phyloP scores from a whole-genome alignment of 2,797 vertebrate genomes.

The Anguilla marmorata region DNA sequence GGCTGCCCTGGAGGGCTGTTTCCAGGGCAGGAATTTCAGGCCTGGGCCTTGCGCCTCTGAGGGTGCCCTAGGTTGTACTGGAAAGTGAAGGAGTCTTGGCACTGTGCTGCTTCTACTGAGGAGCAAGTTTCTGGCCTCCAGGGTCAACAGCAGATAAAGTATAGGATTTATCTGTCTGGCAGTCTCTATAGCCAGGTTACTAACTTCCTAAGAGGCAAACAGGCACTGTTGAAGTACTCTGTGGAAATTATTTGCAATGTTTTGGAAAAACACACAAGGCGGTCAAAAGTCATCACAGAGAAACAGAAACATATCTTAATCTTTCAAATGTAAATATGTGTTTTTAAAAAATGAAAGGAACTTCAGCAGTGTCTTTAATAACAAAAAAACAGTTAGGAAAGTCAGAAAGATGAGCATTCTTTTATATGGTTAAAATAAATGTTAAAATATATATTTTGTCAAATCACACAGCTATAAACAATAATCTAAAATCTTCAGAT shows the following conservation, averaged over 20 bases:
- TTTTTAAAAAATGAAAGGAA: neutral
- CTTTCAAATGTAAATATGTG: neutral
- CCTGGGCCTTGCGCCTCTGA: neutral
- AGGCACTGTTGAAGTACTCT: neutral
- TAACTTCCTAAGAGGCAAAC: neutral
- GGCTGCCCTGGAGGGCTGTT: neutral
- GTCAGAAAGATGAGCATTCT: neutral
- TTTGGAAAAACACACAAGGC: neutral
- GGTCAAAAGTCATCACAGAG: neutral
- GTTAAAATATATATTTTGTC: neutral
- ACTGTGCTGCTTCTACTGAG: neutral
- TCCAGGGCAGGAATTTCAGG: neutral
- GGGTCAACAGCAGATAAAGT: constrained; percentile 13
- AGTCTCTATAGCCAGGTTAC: neutral
- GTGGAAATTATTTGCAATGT: neutral
- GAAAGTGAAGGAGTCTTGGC: neutral
- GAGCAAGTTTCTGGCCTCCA: neutral
- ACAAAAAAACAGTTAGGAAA: neutral
- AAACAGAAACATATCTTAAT: neutral
- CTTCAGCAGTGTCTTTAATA: neutral
- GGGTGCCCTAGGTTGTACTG: neutral
- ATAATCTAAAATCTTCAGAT: neutral
- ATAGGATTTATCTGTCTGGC: constrained; percentile 12
- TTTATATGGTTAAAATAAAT: neutral
- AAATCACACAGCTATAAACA: neutral